Evolutionary conservation across 2,888 invertebrate species (phyloP), one percentile per base, ranked within the genome.

Genomic region (Luperina testacea): DNA sequence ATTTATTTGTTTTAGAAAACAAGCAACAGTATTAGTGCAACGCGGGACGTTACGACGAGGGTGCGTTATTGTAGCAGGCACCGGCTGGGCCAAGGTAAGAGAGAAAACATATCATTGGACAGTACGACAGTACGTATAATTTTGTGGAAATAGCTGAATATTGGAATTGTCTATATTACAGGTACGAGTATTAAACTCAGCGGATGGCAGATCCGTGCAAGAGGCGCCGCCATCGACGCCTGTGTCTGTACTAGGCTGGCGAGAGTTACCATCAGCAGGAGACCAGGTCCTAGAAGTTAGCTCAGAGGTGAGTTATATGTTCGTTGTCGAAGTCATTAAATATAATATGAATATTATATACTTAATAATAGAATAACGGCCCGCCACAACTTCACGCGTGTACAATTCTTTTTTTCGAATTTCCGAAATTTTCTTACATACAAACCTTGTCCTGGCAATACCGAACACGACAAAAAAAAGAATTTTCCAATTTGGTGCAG

Each of bases 201-300:
- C 99, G 75, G 97, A 97, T 57, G 98, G 99, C 0, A 94, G 97
- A 4, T 94, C 97, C 0, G 84, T 99, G 2, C 94, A 96, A 13
- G 95, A 97, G 89, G 99, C 98, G 0, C 95, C 97, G n/a, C 99
- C 99, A 0, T 97, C 98, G 0, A 97, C 97, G 3, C 98, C 99
- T 0, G 98, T 98, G 0, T 98, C 98, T 92, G 98, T 99, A 72
- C 97, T 98, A 72, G 99, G 99, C 7, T 99, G 99, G 99, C 97
- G 98, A 85, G 98, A 98, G 85, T 92, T 99, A 85, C 99, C 99
- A 0, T 93, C 98, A 0, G 98, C 99, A 20, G 99, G 99, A 0
- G 99, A 99, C 88, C 96, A 97, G 74, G 98, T 99, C 59, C 94
- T 99, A 11, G 98, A 99, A 96, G 99, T 99, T 6, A 97, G 97